phyloP scores from a whole-genome alignment of 2,797 vertebrate species.

The Peromyscus aztecus region DNA sequence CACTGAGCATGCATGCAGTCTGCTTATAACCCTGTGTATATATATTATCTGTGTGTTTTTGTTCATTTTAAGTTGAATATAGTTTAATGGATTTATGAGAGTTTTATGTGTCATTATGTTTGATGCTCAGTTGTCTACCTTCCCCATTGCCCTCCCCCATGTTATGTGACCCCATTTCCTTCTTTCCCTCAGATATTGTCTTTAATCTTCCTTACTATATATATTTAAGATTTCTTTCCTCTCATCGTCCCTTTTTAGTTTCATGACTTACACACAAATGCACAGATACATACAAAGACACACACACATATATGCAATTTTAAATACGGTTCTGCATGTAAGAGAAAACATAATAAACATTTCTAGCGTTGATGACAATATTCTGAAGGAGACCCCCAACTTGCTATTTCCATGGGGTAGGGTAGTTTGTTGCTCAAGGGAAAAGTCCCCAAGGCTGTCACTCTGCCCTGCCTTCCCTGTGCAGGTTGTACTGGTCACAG shows the following conservation, averaged over 20 bases:
- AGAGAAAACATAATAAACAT: background rate
- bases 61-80: background rate
- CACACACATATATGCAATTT: background rate
- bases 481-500: background rate
- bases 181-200: background rate
- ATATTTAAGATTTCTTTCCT: background rate
- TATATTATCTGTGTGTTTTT: background rate
- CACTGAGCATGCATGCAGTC: background rate
- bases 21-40: background rate
- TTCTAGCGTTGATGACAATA: background rate
- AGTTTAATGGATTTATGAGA: background rate
- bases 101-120: background rate
- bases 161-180: background rate
- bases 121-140: background rate
- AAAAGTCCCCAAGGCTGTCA: background rate
- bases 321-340: background rate
- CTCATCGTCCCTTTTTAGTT: background rate
- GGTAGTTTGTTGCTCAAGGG: background rate
- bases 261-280: no score
- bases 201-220: background rate
- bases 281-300: background rate
- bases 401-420: background rate
- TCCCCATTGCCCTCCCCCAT: no score
- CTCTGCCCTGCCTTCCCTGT: background rate
- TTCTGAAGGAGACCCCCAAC: background rate